Percentiles rank a stretch among this genome's conserved stretches.
Evolutionary conservation across 2,113 vertebrate species (phyloP).

Genomic region (Centropus unirufus): DNA sequence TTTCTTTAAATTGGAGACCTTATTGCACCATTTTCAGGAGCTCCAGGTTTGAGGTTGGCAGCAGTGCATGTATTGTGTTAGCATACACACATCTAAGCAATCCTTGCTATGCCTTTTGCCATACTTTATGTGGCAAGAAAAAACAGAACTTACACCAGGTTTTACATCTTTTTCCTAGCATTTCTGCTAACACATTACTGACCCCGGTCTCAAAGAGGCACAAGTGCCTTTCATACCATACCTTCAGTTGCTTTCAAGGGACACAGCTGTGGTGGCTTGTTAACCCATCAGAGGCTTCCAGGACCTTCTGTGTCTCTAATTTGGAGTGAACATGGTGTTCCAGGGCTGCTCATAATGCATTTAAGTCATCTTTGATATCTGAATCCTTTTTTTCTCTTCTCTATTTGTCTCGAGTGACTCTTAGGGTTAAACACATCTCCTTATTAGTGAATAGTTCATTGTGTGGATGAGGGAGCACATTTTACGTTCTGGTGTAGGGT

Average conservation of each 20-base stretch:
- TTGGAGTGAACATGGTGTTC: neutral
- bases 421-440: neutral
- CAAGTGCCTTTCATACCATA: neutral
- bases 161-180: neutral
- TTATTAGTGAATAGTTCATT: neutral
- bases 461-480: neutral
- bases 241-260: neutral
- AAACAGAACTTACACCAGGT: neutral
- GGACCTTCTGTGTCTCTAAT: neutral
- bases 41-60: neutral
- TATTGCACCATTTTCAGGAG: neutral
- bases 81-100: neutral
- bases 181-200: neutral
- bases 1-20: neutral
- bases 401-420: neutral
- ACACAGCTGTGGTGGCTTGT: neutral
- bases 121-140: neutral
- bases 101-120: neutral
- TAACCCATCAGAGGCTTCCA: neutral
- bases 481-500: neutral
- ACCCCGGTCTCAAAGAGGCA: neutral
- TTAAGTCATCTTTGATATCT: neutral
- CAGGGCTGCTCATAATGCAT: neutral
- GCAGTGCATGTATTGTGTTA: neutral
- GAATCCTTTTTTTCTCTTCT: neutral